Base-by-base conservation (phyloP, 2,113 vertebrate genomes). In the Aegithalos caudatus region DNA sequence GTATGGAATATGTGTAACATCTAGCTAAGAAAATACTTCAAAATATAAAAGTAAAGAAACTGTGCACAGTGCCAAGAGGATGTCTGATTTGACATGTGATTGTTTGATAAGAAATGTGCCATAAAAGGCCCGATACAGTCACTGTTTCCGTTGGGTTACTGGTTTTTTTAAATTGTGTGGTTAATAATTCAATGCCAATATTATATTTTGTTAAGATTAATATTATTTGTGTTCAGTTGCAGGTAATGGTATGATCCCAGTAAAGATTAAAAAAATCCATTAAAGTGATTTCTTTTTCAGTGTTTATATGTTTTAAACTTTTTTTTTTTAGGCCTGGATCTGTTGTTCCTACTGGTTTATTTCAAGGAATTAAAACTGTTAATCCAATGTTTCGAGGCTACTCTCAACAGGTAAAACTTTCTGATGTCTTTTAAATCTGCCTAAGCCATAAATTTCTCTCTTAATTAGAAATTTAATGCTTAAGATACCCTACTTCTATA, bases 311-410 rank as follows among this genome's bases (percentile, higher is more conserved):
- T 82, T 50, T 57, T 18, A 86, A 79, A 40, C 8, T 38, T 97
- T 90, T 87, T 90, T 87, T 96, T 86, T 96, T 67, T 97, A 99
- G 99, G 91, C 99, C 98, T 70, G 98, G 99, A 57, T 99, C 99
- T 81, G 99, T 99, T 73, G 98, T 99, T 62, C 99, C 99, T 38
- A 99, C 99, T 93, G 99, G 98, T 94, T 97, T 99, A 94, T 99
- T 99, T 97, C 99, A 99, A 97, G 99, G 99, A 95, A 99, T 99
- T 97, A 99, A 99, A 98, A 97, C 98, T 88, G 98, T 99, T 94
- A 99, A 99, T 97, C 99, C 99, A 88, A 99, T 98, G 77, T 99
- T 99, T 97, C 98, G 99, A 87, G 99, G 99, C 38, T 99, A 99
- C 94, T 99, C 99, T 57, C 99, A 99, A 92, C 99, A 99, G 98